Conservation (phyloP, 2,113 vertebrate genomes). For the Ginglymostoma cirratum region DNA sequence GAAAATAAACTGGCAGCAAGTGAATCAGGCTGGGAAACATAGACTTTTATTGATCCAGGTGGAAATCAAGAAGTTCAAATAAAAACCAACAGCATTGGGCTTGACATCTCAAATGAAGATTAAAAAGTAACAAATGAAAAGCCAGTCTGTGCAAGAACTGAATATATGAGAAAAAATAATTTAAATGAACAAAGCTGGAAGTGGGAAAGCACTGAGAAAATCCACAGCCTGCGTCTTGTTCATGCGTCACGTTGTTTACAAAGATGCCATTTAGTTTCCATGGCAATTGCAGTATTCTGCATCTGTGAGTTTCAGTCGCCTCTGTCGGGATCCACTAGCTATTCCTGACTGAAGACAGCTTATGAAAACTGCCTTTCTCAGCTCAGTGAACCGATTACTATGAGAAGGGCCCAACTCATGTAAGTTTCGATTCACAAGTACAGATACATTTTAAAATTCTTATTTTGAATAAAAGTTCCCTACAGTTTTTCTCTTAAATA, state of each 20-base stretch:
- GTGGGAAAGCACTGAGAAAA: neutral
- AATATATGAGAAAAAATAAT: neutral
- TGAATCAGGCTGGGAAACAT: neutral
- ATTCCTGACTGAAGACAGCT: slow-evolving; percentile 6
- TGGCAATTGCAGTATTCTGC: neutral
- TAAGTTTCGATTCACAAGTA: neutral
- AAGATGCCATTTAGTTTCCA: neutral
- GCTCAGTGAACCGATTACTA: neutral
- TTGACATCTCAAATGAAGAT: neutral
- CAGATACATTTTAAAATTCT: slow-evolving; percentile 6
- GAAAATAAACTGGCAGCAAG: neutral
- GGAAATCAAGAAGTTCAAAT: neutral
- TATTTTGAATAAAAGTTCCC: slow-evolving; percentile 9
- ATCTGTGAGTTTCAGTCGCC: neutral
- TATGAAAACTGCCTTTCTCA: neutral
- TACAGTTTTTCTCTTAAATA: neutral
- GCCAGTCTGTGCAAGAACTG: neutral
- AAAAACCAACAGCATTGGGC: neutral
- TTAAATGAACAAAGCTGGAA: neutral
- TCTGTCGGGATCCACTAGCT: neutral
- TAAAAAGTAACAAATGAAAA: neutral
- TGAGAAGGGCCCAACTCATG: neutral
- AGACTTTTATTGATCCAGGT: neutral
- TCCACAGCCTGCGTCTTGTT: neutral
- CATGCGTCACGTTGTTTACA: neutral